phyloP scores from a whole-genome alignment of 2,888 invertebrate genomes.

The Drosophila flavopinicola region DNA sequence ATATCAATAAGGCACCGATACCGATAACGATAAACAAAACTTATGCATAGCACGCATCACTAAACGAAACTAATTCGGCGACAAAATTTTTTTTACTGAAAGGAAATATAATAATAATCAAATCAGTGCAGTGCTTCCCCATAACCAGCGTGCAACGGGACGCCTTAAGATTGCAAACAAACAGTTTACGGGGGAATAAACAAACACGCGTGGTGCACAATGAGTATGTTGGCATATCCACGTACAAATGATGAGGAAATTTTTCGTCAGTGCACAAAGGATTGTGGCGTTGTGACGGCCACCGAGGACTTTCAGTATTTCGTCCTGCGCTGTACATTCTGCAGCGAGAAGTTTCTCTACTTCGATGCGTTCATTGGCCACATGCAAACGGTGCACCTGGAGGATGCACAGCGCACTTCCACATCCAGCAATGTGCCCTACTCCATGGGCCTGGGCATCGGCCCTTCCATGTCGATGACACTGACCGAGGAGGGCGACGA shows the following conservation, averaged over 20 bases:
- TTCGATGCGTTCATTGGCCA: conserved; percentile 81
- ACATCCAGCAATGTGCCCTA: conserved; percentile 11
- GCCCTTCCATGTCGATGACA: conserved; percentile 47
- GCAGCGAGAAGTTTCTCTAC: conserved; percentile 81
- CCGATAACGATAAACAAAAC: conserved; percentile 56
- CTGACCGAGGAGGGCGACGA: conserved; percentile 23
- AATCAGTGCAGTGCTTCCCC: conserved; percentile 43
- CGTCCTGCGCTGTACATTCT: conserved; percentile 74
- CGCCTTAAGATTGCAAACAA: conserved; percentile 29
- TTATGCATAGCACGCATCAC: conserved; percentile 50
- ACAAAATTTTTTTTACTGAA: conserved; percentile 57
- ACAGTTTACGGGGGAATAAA: conserved; percentile 23
- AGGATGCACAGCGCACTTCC: conserved; percentile 36
- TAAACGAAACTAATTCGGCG: conserved; percentile 66
- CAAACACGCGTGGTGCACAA: conserved; percentile 54
- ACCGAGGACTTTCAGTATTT: conserved; percentile 82
- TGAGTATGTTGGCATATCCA: conserved; percentile 81
- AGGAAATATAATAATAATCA: conserved; percentile 39
- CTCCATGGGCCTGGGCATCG: conserved; percentile 18
- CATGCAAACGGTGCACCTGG: conserved; percentile 77
- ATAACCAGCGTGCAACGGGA: conserved; percentile 34
- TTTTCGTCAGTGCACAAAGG: conserved; percentile 80
- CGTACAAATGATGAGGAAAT: conserved; percentile 80
- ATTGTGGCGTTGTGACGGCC: conserved; percentile 81
- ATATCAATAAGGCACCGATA: conserved; percentile 27